Evolutionary conservation across 2,113 vertebrate genomes (phyloP), one percentile per base, ranked within the genome.

Genomic region (Crotophaga sulcirostris): DNA sequence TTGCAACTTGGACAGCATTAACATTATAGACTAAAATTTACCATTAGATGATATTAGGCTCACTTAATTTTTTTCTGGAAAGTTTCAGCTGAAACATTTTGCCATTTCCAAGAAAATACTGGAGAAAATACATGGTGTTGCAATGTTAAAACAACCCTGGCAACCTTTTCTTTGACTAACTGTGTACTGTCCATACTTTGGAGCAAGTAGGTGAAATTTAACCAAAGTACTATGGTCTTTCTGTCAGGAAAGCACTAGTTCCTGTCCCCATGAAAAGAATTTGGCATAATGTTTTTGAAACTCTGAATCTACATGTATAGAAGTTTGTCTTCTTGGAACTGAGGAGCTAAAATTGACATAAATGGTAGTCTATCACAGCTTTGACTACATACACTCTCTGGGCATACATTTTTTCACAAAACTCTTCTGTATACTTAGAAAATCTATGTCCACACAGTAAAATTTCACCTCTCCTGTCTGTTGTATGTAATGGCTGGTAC

Each of bases 101-200:
- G 11, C 70, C 34, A 34, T 87, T 95, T 96, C 84, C 91, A 96
- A 91, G 89, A 95, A 94, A 93, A 95, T 0, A 2, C 33, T 95
- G 77, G 73, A 87, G 51, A 89, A 94, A 95, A 94, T 76, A 58
- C 7, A 23, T 85, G 74, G 70, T 95, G 75, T 95, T 90, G 91
- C 89, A 96, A 95, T 67, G 16, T 47, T 92, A 63, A 94, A 96
- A 88, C 67, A 92, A 59, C 16, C 3, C 42, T 87, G 81, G 74
- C 84, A 95, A 63, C 5, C 8, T 79, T 77, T 93, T 74, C 5
- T 76, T 93, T 84, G 25, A 42, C 33, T 78, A 52, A 44, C 59
- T 68, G n/a, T 42, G 31, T 62, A 18, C 31, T 79, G 20, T 69
- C 81, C 77, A 85, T 73, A 18, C 23, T 94, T 87, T 49, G 54